Evolutionary conservation across 2,888 invertebrate species (phyloP).

Genomic region (Hydropsyche betteni): DNA sequence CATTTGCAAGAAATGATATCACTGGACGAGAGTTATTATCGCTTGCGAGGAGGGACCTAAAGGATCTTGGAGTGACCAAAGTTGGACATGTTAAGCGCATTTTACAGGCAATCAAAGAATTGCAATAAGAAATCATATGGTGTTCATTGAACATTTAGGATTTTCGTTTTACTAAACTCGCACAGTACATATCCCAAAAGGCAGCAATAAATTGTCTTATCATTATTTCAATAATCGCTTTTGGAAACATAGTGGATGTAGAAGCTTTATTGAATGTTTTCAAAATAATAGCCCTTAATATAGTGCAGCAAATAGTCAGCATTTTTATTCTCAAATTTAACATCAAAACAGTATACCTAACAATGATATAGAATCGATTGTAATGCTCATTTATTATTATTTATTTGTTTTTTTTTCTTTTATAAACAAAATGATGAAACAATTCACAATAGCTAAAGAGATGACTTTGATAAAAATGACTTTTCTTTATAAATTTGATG

Average conservation of each 20-base stretch:
- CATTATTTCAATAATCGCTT: neutral
- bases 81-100: conserved; percentile 97
- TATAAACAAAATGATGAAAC: too few relatives aligned
- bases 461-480: too few relatives aligned
- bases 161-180: neutral
- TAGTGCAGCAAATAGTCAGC: too few relatives aligned
- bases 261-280: neutral
- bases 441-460: too few relatives aligned
- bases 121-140: conserved; percentile 55
- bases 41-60: conserved; percentile 84
- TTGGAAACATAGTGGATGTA: neutral
- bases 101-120: conserved; percentile 89
- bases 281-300: neutral
- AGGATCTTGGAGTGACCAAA: conserved; percentile 93
- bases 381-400: too few relatives aligned
- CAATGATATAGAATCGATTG: too few relatives aligned
- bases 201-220: conserved; percentile 7
- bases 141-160: conserved; percentile 9
- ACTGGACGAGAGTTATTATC: conserved; percentile 88
- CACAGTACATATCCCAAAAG: conserved; percentile 2
- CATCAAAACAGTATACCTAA: too few relatives aligned
- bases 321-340: too few relatives aligned
- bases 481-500: too few relatives aligned
- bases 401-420: too few relatives aligned
- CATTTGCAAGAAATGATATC: conserved; percentile 90